Base-by-base conservation (phyloP, 2,888 invertebrate species). In the Ligdia adustata region DNA sequence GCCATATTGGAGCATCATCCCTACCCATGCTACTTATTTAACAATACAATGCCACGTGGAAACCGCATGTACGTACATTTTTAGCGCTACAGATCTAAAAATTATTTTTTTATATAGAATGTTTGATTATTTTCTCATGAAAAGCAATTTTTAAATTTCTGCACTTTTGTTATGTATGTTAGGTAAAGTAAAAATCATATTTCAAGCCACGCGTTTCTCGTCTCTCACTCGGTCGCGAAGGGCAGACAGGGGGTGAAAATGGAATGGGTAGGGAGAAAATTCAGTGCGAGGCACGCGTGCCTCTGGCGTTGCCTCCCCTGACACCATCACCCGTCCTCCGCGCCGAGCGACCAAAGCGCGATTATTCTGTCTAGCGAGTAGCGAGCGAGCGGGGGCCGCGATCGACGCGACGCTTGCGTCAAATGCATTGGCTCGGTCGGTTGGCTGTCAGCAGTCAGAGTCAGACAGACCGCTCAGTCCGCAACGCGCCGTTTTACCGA, bases 291-390 rank as follows among this genome's bases (percentile, higher is more conserved):
- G n/a, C 41, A 15, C 33, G 14, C 42, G 39, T 32, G 39, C 38
- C 33, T 6, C 29, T 15, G 43, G 38, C 38, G 46, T 40, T 44
- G 33, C 42, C 44, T 44, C 69, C 63, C 32, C 32, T 48, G 35
- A n/a, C 39, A 13, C 40, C 31, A 41, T 60, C 57, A 54, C 55
- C 52, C 55, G 63, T 55, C 60, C 62, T 57, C 64, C 62, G 56
- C 63, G 62, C 40, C 43, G 15, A 9, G 66, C 68, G 69, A 64
- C 60, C 54, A 54, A 67, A 68, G 66, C 69, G 82, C 82, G 81
- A 82, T 84, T 85, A 82, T 83, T 81, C 84, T 79, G 86, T 87
- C 86, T 84, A 77, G 78, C n/a, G n/a, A n/a, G n/a, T n/a, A n/a
- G n/a, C 75, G 75, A 79, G 75, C 73, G 52, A 51, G 50, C 51